Conservation (phyloP, 2,888 invertebrate genomes). For the Epinotia nisella region DNA sequence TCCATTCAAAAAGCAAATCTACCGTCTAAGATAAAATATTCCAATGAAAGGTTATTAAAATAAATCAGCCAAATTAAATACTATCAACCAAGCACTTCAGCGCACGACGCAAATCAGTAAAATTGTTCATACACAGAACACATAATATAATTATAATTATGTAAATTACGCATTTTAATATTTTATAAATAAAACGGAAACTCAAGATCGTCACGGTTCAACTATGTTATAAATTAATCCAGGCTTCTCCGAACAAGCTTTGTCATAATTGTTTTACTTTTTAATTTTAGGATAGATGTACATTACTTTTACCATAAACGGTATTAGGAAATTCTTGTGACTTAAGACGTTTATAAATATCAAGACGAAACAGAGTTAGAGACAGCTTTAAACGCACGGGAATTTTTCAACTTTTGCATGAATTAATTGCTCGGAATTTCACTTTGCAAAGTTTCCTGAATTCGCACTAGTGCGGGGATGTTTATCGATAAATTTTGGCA, state of each 20-base stretch:
- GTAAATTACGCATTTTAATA: too few relatives aligned
- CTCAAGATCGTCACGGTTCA: not conserved
- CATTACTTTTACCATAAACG: not conserved
- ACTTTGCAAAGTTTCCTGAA: slow-evolving; percentile 52
- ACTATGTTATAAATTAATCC: slow-evolving; percentile 21
- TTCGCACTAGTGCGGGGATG: slow-evolving; percentile 19
- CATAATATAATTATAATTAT: too few relatives aligned
- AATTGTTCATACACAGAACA: too few relatives aligned
- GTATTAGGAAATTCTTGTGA: not conserved
- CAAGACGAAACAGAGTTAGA: slow-evolving; percentile 56
- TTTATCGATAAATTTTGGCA: slow-evolving; percentile 43
- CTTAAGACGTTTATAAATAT: not conserved
- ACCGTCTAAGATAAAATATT: too few relatives aligned
- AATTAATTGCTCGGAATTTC: slow-evolving; percentile 68
- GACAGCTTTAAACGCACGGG: slow-evolving; percentile 48
- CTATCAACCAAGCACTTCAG: too few relatives aligned
- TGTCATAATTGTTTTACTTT: slow-evolving; percentile 36
- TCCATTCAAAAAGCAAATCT: too few relatives aligned
- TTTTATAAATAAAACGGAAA: too few relatives aligned
- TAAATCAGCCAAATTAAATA: too few relatives aligned
- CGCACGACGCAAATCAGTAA: too few relatives aligned
- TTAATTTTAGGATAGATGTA: slow-evolving; percentile 51
- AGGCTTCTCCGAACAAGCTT: slow-evolving; percentile 7
- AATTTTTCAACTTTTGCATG: slow-evolving; percentile 48
- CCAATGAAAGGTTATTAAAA: too few relatives aligned